Conservation (phyloP, 2,113 vertebrate genomes). For the Brevimyrus niger region DNA sequence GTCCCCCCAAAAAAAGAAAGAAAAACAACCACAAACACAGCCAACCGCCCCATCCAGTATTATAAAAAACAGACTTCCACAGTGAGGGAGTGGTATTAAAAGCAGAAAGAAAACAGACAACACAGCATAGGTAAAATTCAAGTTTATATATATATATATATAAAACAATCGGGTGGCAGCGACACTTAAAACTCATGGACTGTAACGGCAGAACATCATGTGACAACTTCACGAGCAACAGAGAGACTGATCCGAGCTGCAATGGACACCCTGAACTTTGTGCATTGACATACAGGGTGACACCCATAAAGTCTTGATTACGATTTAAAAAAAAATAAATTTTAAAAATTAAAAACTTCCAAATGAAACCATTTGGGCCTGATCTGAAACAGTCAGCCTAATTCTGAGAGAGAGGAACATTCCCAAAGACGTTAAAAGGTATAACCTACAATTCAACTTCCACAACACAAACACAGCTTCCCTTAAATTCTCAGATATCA, state of each 20-base stretch:
- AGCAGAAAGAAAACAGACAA: background rate
- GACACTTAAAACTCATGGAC: background rate
- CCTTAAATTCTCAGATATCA: background rate
- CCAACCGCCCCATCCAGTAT: background rate
- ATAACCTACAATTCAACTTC: background rate
- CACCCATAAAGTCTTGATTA: background rate
- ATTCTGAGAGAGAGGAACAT: background rate
- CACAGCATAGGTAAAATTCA: background rate
- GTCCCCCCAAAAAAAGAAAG: too few species aligned
- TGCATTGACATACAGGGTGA: background rate
- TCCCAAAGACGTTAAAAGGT: background rate
- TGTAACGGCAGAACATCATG: background rate
- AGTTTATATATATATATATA: conserved; percentile 1
- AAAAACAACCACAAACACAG: background rate
- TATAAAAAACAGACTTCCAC: background rate
- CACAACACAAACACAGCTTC: background rate
- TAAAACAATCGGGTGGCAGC: background rate
- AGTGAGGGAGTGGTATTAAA: background rate
- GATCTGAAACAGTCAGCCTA: background rate
- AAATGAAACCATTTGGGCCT: background rate
- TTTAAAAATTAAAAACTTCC: background rate
- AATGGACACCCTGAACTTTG: background rate
- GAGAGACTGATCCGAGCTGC: background rate
- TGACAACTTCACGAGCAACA: background rate
- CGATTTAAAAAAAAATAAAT: background rate